Percentiles rank a stretch among this genome's conserved stretches.
Evolutionary conservation across 2,113 vertebrate genomes (phyloP).

Genomic region (Proteles cristata): DNA sequence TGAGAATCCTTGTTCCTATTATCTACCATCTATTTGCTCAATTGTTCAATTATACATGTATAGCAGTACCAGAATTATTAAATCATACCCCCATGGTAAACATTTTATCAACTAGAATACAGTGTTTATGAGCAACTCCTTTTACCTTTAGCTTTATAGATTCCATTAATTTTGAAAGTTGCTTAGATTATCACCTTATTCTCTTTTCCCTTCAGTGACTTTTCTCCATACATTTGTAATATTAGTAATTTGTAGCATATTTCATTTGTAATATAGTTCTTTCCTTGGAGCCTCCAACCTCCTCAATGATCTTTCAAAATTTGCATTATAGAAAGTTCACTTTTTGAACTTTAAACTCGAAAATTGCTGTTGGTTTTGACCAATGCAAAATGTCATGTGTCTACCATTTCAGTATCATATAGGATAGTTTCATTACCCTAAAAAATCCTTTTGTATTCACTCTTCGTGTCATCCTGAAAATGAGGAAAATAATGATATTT

Average conservation of each 20-base stretch:
- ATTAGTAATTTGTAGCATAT: too few relatives aligned
- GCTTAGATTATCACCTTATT: background rate
- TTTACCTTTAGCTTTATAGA: background rate
- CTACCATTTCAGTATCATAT: background rate
- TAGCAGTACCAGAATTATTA: background rate
- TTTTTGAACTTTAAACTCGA: background rate
- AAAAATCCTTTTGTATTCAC: background rate
- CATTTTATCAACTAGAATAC: background rate
- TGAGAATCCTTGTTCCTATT: background rate
- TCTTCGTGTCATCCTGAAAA: background rate
- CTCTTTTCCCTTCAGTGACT: background rate
- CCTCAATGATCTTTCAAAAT: conserved; percentile 8
- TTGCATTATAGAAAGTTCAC: background rate
- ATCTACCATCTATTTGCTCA: background rate
- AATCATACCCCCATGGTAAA: background rate
- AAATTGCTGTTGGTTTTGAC: background rate
- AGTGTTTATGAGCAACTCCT: background rate
- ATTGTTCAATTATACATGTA: background rate
- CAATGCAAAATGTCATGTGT: background rate
- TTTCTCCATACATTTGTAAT: background rate
- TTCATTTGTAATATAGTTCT: background rate
- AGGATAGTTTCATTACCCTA: background rate
- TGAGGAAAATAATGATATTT: background rate
- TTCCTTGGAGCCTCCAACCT: background rate
- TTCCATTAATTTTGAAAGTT: background rate